Conservation (phyloP, 1,140 invertebrate species). For the Diachasma alloeum region DNA sequence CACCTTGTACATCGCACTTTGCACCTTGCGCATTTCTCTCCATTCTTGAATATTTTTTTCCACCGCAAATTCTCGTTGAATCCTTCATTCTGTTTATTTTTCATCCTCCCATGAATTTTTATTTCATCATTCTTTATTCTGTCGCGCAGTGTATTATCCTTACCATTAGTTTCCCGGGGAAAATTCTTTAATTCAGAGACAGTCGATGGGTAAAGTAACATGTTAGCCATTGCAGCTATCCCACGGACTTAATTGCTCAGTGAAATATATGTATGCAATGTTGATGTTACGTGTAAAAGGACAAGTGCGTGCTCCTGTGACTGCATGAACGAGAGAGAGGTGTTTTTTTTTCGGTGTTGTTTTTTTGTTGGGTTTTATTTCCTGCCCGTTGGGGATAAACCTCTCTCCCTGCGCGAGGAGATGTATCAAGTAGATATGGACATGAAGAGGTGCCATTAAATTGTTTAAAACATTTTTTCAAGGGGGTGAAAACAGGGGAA, state of each 20-base stretch:
- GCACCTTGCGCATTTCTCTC: not conserved
- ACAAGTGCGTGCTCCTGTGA: constrained; percentile 12
- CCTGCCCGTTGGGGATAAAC: not conserved
- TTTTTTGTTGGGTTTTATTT: not conserved
- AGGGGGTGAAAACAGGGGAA: not conserved
- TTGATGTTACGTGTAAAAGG: constrained; percentile 10
- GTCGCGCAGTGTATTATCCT: not conserved
- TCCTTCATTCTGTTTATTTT: not conserved
- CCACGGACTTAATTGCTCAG: constrained; percentile 11
- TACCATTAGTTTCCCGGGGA: not conserved
- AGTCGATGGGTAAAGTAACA: constrained; percentile 4
- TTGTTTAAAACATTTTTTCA: not conserved
- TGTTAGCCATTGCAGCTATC: not conserved
- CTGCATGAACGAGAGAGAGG: not conserved
- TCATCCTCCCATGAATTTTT: not conserved
- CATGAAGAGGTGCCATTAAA: not conserved
- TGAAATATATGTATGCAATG: constrained; percentile 5
- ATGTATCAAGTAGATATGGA: not conserved
- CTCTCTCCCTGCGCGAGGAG: not conserved
- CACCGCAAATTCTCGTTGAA: not conserved
- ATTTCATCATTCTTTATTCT: not conserved
- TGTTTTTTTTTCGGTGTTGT: not conserved
- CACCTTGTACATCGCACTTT: constrained; percentile 20
- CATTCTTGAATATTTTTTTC: not conserved
- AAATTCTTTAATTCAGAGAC: not conserved